Base-by-base conservation (phyloP, 2,113 vertebrate species). In the Raphicerus campestris region DNA sequence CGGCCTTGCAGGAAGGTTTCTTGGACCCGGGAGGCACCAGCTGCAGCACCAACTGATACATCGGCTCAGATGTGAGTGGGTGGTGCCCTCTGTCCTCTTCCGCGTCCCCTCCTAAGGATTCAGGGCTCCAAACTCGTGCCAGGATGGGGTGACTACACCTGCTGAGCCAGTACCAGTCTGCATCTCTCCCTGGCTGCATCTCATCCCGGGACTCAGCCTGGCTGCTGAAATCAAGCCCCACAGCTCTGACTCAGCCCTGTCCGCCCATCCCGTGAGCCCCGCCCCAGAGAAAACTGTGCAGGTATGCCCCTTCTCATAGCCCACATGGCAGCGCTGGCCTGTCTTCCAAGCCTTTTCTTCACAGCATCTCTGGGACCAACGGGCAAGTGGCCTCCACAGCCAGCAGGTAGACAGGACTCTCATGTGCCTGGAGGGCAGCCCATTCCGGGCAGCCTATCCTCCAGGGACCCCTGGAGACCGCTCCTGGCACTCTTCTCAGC, bases 291-390 rank as follows among this genome's bases (percentile, higher is more conserved):
- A 51, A 22, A 5, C 32, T 5, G 49, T 1, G 11, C 5, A 2
- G 17, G 19, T 10, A 2, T 13, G 6, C 32, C 26, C 49, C 11
- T 0, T 0, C 60, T 24, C 26, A 22, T 17, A 3, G 4, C 51
- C 51, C 35, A 2, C 7, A 2, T 0, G 39, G 8, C 13, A 4
- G 13, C 0, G 0, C 58, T 0, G 7, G 30, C 35, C 55, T 32
- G 19, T n/a, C 35, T 35, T 42, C n/a, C 47, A 7, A 16, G 19
- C 9, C 47, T 28, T 5, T 17, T 56, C 61, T n/a, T 70, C 60
- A 17, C 49, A n/a, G 60, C 9, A 13, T 28, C 35, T 63, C 56
- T 15, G 39, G 88, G 53, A 58, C 22, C 3, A 0, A 16, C 0
- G 0, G n/a, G 55, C 39, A 16, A n/a, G 22, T 39, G 7, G 16